These are phyloP conservation scores for Varecia variegata DNA, from an alignment of 2,797 vertebrate genomes.

Conservation along the genomic window DNA sequence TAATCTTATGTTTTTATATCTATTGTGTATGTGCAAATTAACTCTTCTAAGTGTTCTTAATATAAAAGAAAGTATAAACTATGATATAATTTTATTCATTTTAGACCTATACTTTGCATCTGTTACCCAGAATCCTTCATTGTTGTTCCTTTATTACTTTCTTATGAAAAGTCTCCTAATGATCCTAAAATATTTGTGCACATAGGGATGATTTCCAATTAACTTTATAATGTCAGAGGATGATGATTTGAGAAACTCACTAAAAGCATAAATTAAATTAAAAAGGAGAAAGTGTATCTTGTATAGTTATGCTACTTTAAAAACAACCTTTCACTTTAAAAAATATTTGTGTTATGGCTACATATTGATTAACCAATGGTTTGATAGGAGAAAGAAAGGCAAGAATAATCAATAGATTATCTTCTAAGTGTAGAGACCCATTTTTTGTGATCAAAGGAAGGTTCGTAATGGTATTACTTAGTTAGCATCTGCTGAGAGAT, in stretches of 20 bases:
- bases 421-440: not conserved
- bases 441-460: constrained; percentile 19
- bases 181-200: not conserved
- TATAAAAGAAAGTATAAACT: not conserved
- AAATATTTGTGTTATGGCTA: not conserved
- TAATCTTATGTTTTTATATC: not conserved
- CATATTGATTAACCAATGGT: not conserved
- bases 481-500: not conserved
- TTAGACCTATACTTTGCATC: not conserved
- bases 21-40: not conserved
- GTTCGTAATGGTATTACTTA: not conserved
- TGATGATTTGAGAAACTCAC: not conserved
- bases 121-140: not conserved
- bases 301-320: not conserved
- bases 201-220: not conserved
- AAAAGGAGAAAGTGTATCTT: not conserved
- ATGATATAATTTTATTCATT: not conserved
- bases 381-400: not conserved
- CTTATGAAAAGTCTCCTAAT: not conserved
- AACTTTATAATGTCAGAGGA: not conserved
- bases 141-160: not conserved
- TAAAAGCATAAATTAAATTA: not conserved
- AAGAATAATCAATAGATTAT: constrained; percentile 30
- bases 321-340: not conserved
- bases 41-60: not conserved